phyloP scores from a whole-genome alignment of 2,113 vertebrate species.

The Toxostoma redivivum region DNA sequence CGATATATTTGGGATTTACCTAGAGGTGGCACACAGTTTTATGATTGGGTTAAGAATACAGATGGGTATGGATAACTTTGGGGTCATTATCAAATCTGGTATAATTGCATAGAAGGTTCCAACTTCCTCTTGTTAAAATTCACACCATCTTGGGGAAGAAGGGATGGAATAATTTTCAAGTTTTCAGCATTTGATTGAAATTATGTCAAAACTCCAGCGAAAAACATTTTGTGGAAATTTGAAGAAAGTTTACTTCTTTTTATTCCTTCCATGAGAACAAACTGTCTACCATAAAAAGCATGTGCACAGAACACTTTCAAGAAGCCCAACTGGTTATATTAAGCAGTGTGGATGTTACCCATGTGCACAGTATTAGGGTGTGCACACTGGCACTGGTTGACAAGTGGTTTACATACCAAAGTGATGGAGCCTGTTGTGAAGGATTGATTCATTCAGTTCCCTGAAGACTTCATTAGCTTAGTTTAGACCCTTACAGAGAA shows the following conservation, averaged over 20 bases:
- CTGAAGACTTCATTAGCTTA: not conserved
- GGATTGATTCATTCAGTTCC: not conserved
- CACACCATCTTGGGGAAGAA: not conserved
- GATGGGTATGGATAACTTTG: not conserved
- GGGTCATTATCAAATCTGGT: not conserved
- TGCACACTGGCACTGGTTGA: not conserved
- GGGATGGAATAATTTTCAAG: not conserved
- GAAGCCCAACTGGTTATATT: not conserved
- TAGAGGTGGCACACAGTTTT: not conserved
- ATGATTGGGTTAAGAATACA: not conserved
- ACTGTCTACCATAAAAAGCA: not conserved
- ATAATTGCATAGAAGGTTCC: not conserved
- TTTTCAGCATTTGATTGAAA: not conserved
- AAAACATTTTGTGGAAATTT: not conserved
- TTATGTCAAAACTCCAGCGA: not conserved
- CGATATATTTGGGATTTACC: fast-evolving
- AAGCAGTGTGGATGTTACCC: not conserved
- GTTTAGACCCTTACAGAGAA: not conserved
- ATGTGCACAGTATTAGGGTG: not conserved
- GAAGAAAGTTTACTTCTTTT: not conserved
- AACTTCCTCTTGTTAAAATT: not conserved
- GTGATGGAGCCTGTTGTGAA: not conserved
- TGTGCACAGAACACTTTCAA: not conserved
- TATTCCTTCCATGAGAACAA: not conserved
- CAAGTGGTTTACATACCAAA: not conserved